Percentiles rank a stretch among this genome's conserved stretches.
phyloP scores from a whole-genome alignment of 1,140 invertebrate species.

The Phocides pigmalion region DNA sequence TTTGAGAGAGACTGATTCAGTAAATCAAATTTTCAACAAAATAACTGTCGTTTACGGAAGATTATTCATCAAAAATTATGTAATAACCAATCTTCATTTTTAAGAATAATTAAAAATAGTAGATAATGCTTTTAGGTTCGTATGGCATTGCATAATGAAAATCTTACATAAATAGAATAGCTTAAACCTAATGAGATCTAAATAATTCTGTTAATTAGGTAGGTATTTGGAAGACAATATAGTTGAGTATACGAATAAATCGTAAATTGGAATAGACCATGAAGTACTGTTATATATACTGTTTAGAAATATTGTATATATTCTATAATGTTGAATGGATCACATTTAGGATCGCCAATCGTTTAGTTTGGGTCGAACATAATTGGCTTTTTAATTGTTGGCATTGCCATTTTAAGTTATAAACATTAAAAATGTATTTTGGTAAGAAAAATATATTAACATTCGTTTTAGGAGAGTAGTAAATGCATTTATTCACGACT shows the following conservation, averaged over 20 bases:
- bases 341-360: not conserved
- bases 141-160: too few species aligned
- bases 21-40: too few species aligned
- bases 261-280: not conserved
- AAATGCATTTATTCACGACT: too few species aligned
- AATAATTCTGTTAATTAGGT: constrained; percentile 28
- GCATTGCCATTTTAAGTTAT: too few species aligned
- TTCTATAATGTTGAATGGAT: too few species aligned
- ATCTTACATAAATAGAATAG: not conserved
- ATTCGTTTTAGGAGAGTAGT: too few species aligned
- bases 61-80: not conserved
- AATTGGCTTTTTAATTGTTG: not conserved
- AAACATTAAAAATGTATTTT: too few species aligned
- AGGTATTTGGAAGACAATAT: constrained; percentile 43
- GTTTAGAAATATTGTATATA: too few species aligned
- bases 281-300: not conserved
- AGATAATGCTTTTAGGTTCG: too few species aligned
- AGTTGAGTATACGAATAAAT: constrained; percentile 12
- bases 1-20: not conserved
- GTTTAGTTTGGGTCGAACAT: not conserved
- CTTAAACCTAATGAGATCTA: constrained; percentile 41
- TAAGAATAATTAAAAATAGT: too few species aligned
- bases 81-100: not conserved
- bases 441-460: too few species aligned
- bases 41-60: not conserved